Conservation (phyloP, 2,113 vertebrate species). For the Paramormyrops kingsleyae region DNA sequence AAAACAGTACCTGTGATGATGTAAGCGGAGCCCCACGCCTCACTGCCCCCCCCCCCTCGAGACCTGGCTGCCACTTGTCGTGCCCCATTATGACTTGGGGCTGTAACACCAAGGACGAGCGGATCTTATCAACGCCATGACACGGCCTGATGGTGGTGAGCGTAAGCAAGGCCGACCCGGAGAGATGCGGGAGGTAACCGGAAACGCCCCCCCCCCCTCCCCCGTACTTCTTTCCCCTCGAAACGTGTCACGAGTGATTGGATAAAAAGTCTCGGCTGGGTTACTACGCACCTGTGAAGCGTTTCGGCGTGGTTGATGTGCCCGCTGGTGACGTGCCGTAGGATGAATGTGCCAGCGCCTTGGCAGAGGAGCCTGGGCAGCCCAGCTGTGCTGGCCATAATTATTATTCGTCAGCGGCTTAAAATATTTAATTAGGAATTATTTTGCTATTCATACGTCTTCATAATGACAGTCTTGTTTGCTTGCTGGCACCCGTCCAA, state of each 20-base stretch:
- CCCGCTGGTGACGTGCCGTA: no score
- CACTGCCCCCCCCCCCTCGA: no score
- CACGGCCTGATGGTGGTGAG: not conserved
- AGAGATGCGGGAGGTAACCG: not conserved
- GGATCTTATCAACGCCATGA: not conserved
- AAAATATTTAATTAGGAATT: constrained; percentile 11
- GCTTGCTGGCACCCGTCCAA: not conserved
- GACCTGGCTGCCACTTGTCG: not conserved
- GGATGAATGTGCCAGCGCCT: not conserved
- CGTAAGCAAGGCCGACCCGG: not conserved
- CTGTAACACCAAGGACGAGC: not conserved
- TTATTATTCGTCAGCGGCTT: not conserved
- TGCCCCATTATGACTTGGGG: not conserved
- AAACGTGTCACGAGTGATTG: not conserved
- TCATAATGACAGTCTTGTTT: not conserved
- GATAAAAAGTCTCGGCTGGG: not conserved
- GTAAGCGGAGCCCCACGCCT: not conserved
- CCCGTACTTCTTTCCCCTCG: not conserved
- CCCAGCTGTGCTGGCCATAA: not conserved
- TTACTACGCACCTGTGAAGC: not conserved
- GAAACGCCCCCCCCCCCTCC: not conserved
- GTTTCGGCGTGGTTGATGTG: not conserved
- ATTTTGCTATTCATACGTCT: constrained; percentile 3
- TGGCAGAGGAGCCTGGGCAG: not conserved
- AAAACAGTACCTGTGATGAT: not conserved